phyloP scores from a whole-genome alignment of 2,113 vertebrate species.

The Actenoides hombroni region DNA sequence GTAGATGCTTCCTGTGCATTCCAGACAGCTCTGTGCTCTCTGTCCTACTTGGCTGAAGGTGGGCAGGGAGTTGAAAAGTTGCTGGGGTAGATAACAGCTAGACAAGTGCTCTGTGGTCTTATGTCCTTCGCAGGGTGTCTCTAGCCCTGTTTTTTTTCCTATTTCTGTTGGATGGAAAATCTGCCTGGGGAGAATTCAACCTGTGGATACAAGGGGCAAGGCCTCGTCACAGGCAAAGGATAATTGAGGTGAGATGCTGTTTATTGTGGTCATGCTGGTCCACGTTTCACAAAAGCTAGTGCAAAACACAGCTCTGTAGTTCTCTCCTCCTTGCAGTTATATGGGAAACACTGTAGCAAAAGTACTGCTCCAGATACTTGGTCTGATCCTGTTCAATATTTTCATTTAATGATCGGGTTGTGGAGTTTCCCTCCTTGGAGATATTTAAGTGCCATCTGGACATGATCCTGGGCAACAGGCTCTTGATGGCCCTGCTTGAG shows the following conservation, averaged over 20 bases:
- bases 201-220: background rate
- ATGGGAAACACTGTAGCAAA: background rate
- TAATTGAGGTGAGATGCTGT: background rate
- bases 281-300: background rate
- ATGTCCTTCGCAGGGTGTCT: background rate
- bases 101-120: background rate
- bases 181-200: background rate
- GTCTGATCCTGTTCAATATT: background rate
- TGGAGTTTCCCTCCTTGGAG: background rate
- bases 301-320: background rate
- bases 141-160: background rate
- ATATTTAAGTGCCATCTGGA: background rate
- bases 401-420: background rate
- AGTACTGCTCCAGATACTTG: background rate
- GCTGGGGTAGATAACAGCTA: background rate
- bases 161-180: background rate
- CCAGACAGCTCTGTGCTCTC: background rate
- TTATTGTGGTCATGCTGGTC: background rate
- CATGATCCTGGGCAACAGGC: fast-evolving
- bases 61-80: background rate
- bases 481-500: background rate
- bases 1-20: background rate
- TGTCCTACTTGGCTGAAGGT: background rate
- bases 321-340: background rate
- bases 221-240: background rate